Conservation (phyloP, 2,113 vertebrate genomes). For the Sylvilagus bachmani region DNA sequence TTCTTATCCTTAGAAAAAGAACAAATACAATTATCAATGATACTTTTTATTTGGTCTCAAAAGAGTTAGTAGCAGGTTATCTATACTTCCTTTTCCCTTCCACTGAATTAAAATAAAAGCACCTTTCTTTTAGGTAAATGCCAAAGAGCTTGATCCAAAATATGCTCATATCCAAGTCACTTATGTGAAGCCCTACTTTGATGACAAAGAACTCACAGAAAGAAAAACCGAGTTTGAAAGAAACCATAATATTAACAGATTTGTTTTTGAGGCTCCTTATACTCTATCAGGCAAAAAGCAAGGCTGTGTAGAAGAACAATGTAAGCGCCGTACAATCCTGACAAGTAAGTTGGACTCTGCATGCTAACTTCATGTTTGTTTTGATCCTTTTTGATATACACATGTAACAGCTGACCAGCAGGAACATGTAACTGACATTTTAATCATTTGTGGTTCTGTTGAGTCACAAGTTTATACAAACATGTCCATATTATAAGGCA, state of each 20-base stretch:
- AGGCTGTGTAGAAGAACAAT: conserved; percentile 97
- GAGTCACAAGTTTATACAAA: conserved; percentile 42
- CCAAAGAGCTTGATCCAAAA: conserved; percentile 96
- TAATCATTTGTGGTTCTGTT: conserved; percentile 21
- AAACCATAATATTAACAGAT: conserved; percentile 96
- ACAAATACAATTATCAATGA: neutral
- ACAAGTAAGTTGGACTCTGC: conserved; percentile 90
- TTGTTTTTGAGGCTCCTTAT: conserved; percentile 98
- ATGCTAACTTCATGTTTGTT: conserved; percentile 32
- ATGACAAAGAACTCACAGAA: conserved; percentile 96
- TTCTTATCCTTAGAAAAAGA: conserved; percentile 40
- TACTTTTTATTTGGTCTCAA: neutral
- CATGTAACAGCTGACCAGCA: conserved; percentile 61
- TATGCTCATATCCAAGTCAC: conserved; percentile 98
- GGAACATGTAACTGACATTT: conserved; percentile 49
- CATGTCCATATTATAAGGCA: conserved; percentile 17
- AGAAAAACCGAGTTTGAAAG: conserved; percentile 97
- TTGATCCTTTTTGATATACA: conserved; percentile 28
- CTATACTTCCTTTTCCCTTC: conserved; percentile 38
- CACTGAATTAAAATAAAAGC: conserved; percentile 30
- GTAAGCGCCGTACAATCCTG: conserved; percentile 95
- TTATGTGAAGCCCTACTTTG: conserved; percentile 96
- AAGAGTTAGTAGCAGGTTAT: neutral
- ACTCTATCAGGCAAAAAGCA: conserved; percentile 98
- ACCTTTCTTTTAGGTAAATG: conserved; percentile 90